Evolutionary conservation across 2,888 invertebrate species (phyloP).

Genomic region (Lithophane ornitopus): DNA sequence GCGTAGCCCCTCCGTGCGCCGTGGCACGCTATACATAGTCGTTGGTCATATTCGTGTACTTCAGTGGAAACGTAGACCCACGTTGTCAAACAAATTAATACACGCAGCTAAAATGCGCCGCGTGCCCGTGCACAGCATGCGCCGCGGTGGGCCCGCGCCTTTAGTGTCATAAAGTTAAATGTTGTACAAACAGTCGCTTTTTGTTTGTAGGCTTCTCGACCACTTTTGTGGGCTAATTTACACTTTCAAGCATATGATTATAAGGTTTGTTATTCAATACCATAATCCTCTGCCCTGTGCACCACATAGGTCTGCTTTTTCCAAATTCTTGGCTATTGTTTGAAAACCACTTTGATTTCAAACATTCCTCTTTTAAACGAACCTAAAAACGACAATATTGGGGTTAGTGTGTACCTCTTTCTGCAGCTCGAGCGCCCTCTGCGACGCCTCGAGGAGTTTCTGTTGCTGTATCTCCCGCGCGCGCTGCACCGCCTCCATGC

Average conservation of each 20-base stretch:
- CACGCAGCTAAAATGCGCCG: too few relatives aligned
- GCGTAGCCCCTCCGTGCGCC: too few relatives aligned
- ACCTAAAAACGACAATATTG: not conserved
- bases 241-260: too few relatives aligned
- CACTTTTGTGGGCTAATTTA: not conserved
- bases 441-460: conserved; percentile 74
- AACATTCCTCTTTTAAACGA: not conserved
- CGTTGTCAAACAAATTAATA: too few relatives aligned
- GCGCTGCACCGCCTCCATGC: conserved; percentile 82
- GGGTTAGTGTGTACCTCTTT: conserved; percentile 70
- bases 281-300: not conserved
- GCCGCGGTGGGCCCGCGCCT: too few relatives aligned
- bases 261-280: not conserved
- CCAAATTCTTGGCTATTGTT: not conserved
- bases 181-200: not conserved
- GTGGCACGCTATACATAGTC: too few relatives aligned
- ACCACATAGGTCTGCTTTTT: not conserved
- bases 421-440: conserved; percentile 74
- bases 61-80: too few relatives aligned
- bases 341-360: not conserved
- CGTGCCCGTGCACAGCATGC: too few relatives aligned
- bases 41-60: too few relatives aligned
- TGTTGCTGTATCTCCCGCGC: conserved; percentile 82
- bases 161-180: not conserved
- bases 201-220: too few relatives aligned